These are phyloP conservation scores for Cyanistes caeruleus DNA, from an alignment of 2,113 vertebrate genomes.

Conservation along the genomic window DNA sequence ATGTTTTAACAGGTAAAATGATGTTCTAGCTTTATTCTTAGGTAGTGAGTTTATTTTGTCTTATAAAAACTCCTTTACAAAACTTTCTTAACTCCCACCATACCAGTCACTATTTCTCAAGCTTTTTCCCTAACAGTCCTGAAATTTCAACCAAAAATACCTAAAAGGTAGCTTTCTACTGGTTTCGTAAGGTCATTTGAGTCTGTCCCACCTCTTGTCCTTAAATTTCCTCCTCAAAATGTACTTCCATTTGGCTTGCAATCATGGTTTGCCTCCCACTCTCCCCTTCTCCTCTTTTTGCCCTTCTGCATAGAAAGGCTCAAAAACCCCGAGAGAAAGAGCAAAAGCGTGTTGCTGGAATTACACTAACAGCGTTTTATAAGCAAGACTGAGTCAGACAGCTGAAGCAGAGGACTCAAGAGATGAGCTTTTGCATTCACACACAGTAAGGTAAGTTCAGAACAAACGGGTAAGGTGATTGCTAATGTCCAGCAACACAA, in stretches of 20 bases:
- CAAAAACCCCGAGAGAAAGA: background rate
- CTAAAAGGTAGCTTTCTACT: background rate
- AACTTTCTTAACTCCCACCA: background rate
- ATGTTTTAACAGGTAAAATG: background rate
- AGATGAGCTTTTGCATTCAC: background rate
- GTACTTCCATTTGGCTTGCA: rapidly evolving
- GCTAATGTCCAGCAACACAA: background rate
- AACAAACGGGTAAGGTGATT: background rate
- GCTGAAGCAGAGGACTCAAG: background rate
- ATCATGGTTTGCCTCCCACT: background rate
- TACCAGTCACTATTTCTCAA: background rate
- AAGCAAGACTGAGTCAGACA: background rate
- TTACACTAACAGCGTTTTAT: background rate
- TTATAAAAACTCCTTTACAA: background rate
- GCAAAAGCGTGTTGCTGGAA: background rate
- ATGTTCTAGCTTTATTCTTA: background rate
- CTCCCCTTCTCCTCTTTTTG: background rate
- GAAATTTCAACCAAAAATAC: background rate
- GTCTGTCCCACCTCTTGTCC: background rate
- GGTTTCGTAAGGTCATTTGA: background rate
- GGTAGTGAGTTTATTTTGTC: background rate
- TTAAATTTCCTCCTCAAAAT: background rate
- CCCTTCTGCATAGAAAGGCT: background rate
- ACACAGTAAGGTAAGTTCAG: background rate
- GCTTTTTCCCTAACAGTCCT: background rate